Conservation (phyloP, 2,113 vertebrate species). For the Lycaon pictus region DNA sequence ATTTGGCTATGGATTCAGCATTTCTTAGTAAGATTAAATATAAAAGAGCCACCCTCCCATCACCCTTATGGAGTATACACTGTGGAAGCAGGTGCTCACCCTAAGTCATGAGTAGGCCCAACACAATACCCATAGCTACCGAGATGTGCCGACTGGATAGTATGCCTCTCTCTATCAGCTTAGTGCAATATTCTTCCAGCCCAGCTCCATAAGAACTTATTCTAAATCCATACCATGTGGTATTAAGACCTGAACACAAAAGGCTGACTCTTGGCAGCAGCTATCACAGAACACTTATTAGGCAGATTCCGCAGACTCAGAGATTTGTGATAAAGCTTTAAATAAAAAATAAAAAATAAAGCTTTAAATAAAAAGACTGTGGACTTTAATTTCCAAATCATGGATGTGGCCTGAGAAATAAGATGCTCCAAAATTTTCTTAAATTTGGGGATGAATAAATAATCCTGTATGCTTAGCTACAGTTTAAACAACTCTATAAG, state of each 20-base stretch:
- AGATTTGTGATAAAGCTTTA: background rate
- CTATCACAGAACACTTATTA: background rate
- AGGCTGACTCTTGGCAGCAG: background rate
- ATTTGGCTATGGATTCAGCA: background rate
- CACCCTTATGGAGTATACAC: background rate
- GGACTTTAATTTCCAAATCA: background rate
- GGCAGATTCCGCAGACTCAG: background rate
- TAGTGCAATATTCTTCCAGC: background rate
- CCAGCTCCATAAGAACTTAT: background rate
- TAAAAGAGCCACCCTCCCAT: background rate
- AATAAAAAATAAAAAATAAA: background rate
- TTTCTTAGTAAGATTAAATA: background rate
- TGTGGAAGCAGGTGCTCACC: background rate
- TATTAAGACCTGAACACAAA: background rate
- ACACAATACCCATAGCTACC: background rate
- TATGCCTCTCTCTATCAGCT: rapidly evolving
- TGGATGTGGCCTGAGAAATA: background rate
- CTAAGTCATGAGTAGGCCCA: background rate
- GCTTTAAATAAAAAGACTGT: background rate
- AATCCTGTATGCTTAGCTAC: background rate
- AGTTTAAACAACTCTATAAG: background rate
- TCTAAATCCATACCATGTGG: background rate
- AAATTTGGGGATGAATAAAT: background rate
- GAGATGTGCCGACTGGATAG: background rate
- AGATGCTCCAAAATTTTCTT: background rate